Base-by-base conservation (phyloP, 2,888 invertebrate genomes). In the Meliscaeva auricollis region DNA sequence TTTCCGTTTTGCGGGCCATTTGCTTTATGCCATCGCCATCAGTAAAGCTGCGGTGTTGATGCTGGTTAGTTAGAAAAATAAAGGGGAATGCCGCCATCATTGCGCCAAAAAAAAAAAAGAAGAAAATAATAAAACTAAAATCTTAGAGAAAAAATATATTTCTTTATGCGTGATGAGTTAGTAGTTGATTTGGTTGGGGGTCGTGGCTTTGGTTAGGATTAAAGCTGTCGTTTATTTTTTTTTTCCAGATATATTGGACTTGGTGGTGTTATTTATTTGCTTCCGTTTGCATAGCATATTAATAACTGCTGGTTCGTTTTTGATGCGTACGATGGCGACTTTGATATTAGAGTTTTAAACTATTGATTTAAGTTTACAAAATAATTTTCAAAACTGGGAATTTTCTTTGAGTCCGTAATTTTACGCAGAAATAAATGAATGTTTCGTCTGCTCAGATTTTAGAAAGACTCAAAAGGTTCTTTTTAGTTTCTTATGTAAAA, bases 1-100 rank as follows among this genome's bases (percentile, higher is more conserved):
- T 84, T 84, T 84, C 83, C 83, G 83, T 84, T 84, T 79, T 17
- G 74, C 64, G 69, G 64, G 44, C 64, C 64, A 64, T 77, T 77
- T 72, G 11, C 9, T 64, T 17, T 62, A 44, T 48, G 77, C 58
- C 48, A 44, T 38, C 22, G 32, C 38, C 35, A 35, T 11, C 13
- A 17, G 46, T 46, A 46, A 2, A 64, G 46, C 22, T 44, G 26
- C 13, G n/a, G n/a, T 35, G 7, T 15, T 48, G 26, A 35, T 41
- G 62, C 17, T 54, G 50, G 69, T 13, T 38, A 22, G 38, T 64
- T 64, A 60, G 30, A 46, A 64, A 46, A 46, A 69, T 46, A 66
- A 38, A 46, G 70, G 64, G 26, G 44, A 75, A 56, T 6, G 32
- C 35, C 17, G 38, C 0, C 41, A 38, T 22, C 41, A 38, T 22